A percentile compares a stretch with the other conserved stretches of the same genome.
These are phyloP conservation scores for Ormyrus pomaceus DNA, from an alignment of 2,888 invertebrate species.

Conservation along the genomic window DNA sequence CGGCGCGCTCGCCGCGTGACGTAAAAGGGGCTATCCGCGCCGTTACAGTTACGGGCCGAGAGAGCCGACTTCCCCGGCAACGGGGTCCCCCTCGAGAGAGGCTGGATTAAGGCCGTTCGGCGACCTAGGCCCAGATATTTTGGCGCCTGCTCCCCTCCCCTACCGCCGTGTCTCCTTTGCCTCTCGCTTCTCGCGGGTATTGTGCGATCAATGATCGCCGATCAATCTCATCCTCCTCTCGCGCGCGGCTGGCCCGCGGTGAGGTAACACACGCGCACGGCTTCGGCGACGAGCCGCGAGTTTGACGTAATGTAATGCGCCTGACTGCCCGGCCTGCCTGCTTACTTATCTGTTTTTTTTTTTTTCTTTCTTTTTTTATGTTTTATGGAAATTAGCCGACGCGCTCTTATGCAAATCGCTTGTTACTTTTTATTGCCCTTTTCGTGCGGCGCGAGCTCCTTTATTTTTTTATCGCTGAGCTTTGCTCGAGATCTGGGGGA, in stretches of 20 bases:
- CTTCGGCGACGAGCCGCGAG: slow-evolving; percentile 1
- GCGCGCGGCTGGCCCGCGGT: not conserved
- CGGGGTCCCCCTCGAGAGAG: slow-evolving; percentile 5
- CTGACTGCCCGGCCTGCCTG: too few species aligned
- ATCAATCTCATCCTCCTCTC: slow-evolving; percentile 27
- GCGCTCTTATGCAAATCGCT: too few species aligned
- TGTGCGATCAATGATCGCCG: not conserved
- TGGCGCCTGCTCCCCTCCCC: slow-evolving; percentile 39
- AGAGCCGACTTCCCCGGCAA: slow-evolving; percentile 13
- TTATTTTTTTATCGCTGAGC: too few species aligned
- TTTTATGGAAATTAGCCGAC: slow-evolving; percentile 30
- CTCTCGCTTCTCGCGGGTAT: not conserved
- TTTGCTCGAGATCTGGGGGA: too few species aligned
- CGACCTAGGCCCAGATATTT: slow-evolving; percentile 51
- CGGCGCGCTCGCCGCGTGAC: not conserved
- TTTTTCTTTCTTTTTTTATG: not conserved
- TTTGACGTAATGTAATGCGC: too few species aligned
- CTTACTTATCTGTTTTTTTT: not conserved
- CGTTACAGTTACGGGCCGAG: slow-evolving; percentile 25
- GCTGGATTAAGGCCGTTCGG: slow-evolving; percentile 39
- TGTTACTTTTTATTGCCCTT: too few species aligned
- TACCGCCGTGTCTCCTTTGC: not conserved
- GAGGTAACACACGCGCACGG: slow-evolving; percentile 28
- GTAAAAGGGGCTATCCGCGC: slow-evolving; percentile 4
- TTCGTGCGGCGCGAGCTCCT: too few species aligned